Base-by-base conservation (phyloP, 2,797 vertebrate species). In the Apodemus agrarius region DNA sequence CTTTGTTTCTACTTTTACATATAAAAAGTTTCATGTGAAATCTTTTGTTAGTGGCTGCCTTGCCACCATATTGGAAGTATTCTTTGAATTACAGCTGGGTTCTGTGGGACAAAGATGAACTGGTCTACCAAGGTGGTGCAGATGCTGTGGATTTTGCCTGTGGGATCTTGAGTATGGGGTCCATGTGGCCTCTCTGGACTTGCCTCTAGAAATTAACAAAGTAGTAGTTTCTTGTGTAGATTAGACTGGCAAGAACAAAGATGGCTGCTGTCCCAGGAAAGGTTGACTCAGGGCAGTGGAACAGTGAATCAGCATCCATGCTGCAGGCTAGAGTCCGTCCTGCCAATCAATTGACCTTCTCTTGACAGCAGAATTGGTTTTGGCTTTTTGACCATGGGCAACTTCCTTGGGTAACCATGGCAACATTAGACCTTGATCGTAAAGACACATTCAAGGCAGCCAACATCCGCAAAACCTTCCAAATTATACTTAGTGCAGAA, bases 331-430 rank as follows among this genome's bases (percentile, higher is more conserved):
- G 57, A 46, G n/a, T 74, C 61, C 19, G 17, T 61, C 80, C 78
- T 89, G 95, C 74, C 87, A 84, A 78, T 84, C 75, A 46, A 17
- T 59, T 95, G 93, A 93, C 83, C 54, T 95, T 93, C 93, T 92
- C 92, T 93, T 67, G 82, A 91, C 13, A 67, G n/a, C 22, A 80
- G 34, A 91, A 93, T 85, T 37, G 69, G 21, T 83, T 84, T 89
- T 96, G 69, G 57, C 61, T 96, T 94, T 96, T 83, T 80, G 61
- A 83, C 63, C 16, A 72, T 21, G n/a, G 52, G 34, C 54, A 74
- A 72, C 21, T 43, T 96, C 69, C 59, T 76, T 63, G 54, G 46
- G 79, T 89, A 96, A 87, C 74, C 61, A 95, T 49, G 79, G 72
- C 52, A 96, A 95, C 52, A 74, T 29, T 76, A 67, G 74, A 12